Conservation (phyloP, 2,113 vertebrate genomes). For the Capreolus pygargus region DNA sequence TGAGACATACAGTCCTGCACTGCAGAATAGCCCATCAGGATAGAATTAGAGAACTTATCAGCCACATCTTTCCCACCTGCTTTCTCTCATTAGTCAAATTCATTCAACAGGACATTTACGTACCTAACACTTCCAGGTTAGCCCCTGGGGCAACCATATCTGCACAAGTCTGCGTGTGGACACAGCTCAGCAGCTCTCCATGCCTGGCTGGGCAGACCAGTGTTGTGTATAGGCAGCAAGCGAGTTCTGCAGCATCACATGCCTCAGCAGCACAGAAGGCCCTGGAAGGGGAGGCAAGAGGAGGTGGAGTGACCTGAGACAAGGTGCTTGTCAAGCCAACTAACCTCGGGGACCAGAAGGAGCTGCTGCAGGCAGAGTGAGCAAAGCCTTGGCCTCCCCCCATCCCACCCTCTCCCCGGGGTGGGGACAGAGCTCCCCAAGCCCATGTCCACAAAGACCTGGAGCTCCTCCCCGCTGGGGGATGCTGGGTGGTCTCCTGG, state of each 20-base stretch:
- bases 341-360: rapidly evolving
- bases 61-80: neutral
- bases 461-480: neutral
- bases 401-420: rapidly evolving
- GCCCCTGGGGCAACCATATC: neutral
- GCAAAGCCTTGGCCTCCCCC: rapidly evolving
- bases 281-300: neutral
- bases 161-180: too few relatives aligned
- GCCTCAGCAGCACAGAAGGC: neutral
- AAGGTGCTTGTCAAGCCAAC: neutral
- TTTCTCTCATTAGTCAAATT: neutral
- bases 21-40: neutral
- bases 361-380: neutral
- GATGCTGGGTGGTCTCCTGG: rapidly evolving
- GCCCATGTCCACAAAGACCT: neutral
- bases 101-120: neutral
- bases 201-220: neutral
- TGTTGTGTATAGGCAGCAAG: rapidly evolving
- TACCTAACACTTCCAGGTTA: neutral
- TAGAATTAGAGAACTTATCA: neutral
- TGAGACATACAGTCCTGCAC: neutral
- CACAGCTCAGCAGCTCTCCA: neutral
- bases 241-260: rapidly evolving
- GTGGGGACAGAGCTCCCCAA: neutral
- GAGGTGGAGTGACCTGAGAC: neutral